Evolutionary conservation across 2,888 invertebrate genomes (phyloP), one percentile per base, ranked within the genome.

Genomic region (Synanthedon andrenaeformis): DNA sequence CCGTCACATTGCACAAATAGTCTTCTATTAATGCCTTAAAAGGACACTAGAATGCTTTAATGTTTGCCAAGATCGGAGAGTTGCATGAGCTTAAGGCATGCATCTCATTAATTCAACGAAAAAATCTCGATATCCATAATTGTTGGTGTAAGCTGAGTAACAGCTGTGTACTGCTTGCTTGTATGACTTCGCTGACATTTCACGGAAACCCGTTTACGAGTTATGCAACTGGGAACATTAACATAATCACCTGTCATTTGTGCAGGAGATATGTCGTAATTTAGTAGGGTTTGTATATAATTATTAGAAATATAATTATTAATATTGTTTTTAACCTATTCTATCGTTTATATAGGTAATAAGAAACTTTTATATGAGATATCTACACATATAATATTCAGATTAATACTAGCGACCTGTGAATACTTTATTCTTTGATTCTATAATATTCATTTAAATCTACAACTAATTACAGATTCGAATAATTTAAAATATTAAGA

Each of bases 151-250:
- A 65, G 62, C 63, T 63, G 64, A 65, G 68, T 70, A 74, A 78
- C 79, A 78, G 80, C 78, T 80, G 77, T 69, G 66, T 65, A 68
- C 70, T 51, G 19, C 69, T 23, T 66, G 66, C 65, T 66, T 62
- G 69, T 69, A 76, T 72, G 70, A 68, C 63, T 73, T 19, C 2
- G 62, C 70, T 79, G 82, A 74, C 79, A 80, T 82, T 81, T 75
- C 70, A 76, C 71, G 60, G 66, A 19, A 80, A 81, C 84, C 76
- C 63, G 82, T 83, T 79, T 68, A 60, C 70, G 73, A 78, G 73
- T 82, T 82, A 83, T 79, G 83, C 82, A 84, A 85, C 72, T 75
- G 73, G 76, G 74, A 75, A 74, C 67, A 54, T 54, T 76, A 77
- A 62, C 73, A 75, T 79, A 76, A 76, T 78, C 76, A 77, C 76